Conservation (phyloP, 2,113 vertebrate genomes). For the Chunga burmeisteri region DNA sequence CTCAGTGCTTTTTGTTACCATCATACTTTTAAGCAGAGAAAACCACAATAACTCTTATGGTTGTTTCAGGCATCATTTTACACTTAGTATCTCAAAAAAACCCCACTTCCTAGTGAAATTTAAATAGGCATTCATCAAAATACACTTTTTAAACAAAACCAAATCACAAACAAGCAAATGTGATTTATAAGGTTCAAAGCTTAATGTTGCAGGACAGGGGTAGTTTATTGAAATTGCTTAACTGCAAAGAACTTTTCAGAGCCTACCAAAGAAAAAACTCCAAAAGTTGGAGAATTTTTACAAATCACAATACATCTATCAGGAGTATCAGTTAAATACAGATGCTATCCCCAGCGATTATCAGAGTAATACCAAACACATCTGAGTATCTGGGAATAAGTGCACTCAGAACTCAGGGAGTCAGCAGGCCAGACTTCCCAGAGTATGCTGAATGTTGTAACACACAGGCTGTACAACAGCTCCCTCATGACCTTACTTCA, state of each 20-base stretch:
- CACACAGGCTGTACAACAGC: neutral
- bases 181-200: neutral
- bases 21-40: neutral
- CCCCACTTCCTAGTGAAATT: neutral
- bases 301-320: neutral
- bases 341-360: neutral
- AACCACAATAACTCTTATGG: neutral
- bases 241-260: neutral
- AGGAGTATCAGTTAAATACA: neutral
- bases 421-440: neutral
- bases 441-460: neutral
- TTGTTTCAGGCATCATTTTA: neutral
- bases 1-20: neutral
- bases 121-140: neutral
- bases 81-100: neutral
- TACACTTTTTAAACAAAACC: neutral
- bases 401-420: neutral
- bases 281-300: neutral
- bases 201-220: neutral
- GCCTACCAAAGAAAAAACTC: neutral
- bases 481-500: neutral
- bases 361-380: neutral
- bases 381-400: accelerated
- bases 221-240: neutral
- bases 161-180: neutral